These are phyloP conservation scores for Euglossa dilemma DNA, from an alignment of 1,140 invertebrate species.

Conservation along the genomic window DNA sequence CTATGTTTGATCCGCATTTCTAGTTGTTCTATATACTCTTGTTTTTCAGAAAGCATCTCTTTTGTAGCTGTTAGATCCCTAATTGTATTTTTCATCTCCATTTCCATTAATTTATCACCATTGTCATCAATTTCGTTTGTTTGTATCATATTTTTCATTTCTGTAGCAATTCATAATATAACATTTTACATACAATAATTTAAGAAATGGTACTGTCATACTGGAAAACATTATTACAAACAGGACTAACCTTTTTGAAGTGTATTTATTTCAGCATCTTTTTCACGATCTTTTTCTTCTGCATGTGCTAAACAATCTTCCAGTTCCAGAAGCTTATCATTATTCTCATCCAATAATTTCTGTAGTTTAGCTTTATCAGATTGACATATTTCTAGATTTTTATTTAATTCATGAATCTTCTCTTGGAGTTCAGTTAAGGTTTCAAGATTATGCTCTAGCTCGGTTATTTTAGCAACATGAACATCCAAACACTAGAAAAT, in stretches of 20 bases:
- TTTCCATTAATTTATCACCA: slow-evolving; percentile 65
- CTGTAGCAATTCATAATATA: slow-evolving; percentile 37
- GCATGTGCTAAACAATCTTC: slow-evolving; percentile 24
- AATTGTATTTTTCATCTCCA: slow-evolving; percentile 65
- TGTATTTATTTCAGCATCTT: slow-evolving; percentile 51
- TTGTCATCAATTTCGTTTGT: slow-evolving; percentile 29
- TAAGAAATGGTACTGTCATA: not conserved
- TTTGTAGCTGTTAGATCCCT: slow-evolving; percentile 58
- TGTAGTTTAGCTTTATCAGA: slow-evolving; percentile 42
- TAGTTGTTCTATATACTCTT: slow-evolving; percentile 58
- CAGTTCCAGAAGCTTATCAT: slow-evolving; percentile 23
- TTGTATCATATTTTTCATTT: slow-evolving; percentile 69
- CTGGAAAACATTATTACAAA: not conserved
- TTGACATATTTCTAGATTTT: slow-evolving; percentile 41
- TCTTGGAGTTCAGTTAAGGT: slow-evolving; percentile 19
- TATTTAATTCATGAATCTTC: slow-evolving; percentile 42
- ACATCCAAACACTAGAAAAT: slow-evolving; percentile 42
- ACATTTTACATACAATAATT: not conserved
- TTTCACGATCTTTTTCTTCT: slow-evolving; percentile 50
- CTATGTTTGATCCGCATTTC: slow-evolving; percentile 45
- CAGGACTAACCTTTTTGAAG: slow-evolving; percentile 53
- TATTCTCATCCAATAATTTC: slow-evolving; percentile 38
- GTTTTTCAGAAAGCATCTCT: slow-evolving; percentile 45
- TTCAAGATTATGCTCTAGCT: slow-evolving; percentile 33
- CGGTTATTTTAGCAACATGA: slow-evolving; percentile 21